phyloP scores from a whole-genome alignment of 1,140 invertebrate species.

The Eriocheir sinensis region DNA sequence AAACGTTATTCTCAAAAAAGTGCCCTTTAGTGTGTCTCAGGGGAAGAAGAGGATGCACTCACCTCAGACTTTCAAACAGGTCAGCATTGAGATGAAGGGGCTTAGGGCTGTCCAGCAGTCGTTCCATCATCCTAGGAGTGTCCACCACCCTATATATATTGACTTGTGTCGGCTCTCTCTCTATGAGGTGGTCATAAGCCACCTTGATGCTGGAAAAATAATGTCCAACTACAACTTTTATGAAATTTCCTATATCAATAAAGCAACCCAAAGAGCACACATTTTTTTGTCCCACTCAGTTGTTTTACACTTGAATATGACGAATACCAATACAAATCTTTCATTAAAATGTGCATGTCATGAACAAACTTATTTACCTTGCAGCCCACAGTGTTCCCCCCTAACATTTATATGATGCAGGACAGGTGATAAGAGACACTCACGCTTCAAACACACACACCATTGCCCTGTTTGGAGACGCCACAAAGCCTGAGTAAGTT shows the following conservation, averaged over 20 bases:
- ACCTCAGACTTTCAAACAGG: constrained; percentile 60
- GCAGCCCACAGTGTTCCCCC: neutral
- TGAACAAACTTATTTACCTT: neutral
- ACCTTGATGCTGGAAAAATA: constrained; percentile 55
- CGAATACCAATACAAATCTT: neutral
- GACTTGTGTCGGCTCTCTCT: constrained; percentile 56
- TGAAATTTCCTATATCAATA: neutral
- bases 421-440: neutral
- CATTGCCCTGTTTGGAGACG: constrained; percentile 37
- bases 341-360: neutral
- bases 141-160: constrained; percentile 50
- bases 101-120: neutral
- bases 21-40: neutral
- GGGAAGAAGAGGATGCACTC: neutral
- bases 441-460: constrained; percentile 49
- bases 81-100: constrained; percentile 39
- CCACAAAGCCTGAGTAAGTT: constrained; percentile 27
- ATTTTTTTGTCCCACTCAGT: neutral
- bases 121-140: neutral
- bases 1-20: neutral
- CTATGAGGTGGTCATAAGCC: constrained; percentile 65
- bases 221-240: neutral
- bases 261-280: neutral
- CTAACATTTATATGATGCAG: neutral
- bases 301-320: neutral